Base-by-base conservation (phyloP, 2,113 vertebrate genomes). In the Aspidoscelis tigris region DNA sequence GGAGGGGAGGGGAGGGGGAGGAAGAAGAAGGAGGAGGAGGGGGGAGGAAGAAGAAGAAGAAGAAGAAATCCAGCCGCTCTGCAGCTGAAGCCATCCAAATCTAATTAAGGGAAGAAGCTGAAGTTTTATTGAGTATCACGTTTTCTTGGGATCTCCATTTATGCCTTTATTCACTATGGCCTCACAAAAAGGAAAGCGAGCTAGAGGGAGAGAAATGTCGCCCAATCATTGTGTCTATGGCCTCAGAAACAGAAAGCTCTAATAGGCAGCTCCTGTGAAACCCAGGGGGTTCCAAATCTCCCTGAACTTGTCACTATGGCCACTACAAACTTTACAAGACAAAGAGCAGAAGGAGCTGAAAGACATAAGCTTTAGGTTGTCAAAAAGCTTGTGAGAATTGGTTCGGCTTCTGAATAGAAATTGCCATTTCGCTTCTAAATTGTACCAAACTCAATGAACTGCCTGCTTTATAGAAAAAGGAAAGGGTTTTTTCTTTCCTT, bases 211-310 rank as follows among this genome's bases (percentile, higher is more conserved):
- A 93, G 95, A 95, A 95, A 96, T 95, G 14, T 95, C 33, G 33
- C 33, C 94, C 95, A 95, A 95, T 95, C 95, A 94, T 96, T 96
- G 94, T 96, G 94, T 96, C 95, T 94, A 96, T 96, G 94, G 95
- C 94, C 92, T 88, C 87, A 65, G 92, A 92, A 93, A 88, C 94
- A 95, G 93, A 78, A 96, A 96, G 94, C 93, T 89, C 94, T 95
- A 96, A 95, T 95, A 95, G 96, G 94, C 88, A 95, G 93, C 5
- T 21, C 92, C 89, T 96, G 93, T 96, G 95, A 97, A 82, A 97
- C 93, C 90, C 90, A 75, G 85, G 90, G 92, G 92, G 94, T 95
- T 94, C 69, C 83, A 92, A 94, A 94, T 80, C 91, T 95, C 0
- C 93, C 89, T 95, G 95, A 96, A 96, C 94, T 95, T 96, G 95